Evolutionary conservation across 2,888 invertebrate species (phyloP).

Genomic region (Aphidius colemani): DNA sequence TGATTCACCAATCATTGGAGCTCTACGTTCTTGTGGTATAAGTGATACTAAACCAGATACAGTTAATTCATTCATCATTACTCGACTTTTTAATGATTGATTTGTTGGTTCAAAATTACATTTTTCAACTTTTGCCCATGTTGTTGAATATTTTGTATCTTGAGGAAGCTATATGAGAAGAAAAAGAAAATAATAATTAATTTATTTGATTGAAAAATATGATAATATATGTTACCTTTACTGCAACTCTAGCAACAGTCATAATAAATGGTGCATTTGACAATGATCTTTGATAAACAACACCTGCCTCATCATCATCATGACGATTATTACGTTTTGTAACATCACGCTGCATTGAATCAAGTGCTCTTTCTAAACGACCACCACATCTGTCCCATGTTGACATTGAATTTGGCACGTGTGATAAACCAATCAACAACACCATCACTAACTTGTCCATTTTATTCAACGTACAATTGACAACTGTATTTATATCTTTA

Average conservation of each 20-base stretch:
- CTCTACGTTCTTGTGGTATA: slow-evolving; percentile 42
- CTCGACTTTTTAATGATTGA: slow-evolving; percentile 75
- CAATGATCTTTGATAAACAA: slow-evolving; percentile 51
- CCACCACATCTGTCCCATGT: slow-evolving; percentile 52
- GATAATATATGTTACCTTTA: slow-evolving; percentile 45
- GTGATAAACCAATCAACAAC: slow-evolving; percentile 25
- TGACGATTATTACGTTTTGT: slow-evolving; percentile 46
- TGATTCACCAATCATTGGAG: slow-evolving; percentile 60
- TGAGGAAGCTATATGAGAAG: slow-evolving; percentile 42
- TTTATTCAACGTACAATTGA: no score
- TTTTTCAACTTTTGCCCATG: slow-evolving; percentile 68
- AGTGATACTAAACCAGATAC: slow-evolving; percentile 78
- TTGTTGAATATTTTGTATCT: slow-evolving; percentile 36
- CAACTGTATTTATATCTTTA: no score
- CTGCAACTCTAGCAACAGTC: slow-evolving; percentile 49
- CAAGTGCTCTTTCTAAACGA: slow-evolving; percentile 54
- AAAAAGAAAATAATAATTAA: background rate
- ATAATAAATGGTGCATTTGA: slow-evolving; percentile 54
- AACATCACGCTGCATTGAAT: slow-evolving; percentile 48
- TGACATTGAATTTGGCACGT: slow-evolving; percentile 15
- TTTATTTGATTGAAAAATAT: no score
- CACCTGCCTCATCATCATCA: slow-evolving; percentile 41
- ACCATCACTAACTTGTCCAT: slow-evolving; percentile 30
- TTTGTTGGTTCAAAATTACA: slow-evolving; percentile 78
- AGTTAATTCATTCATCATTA: slow-evolving; percentile 79